Evolutionary conservation across 2,888 invertebrate genomes (phyloP).

Genomic region (Escarpia spicata): DNA sequence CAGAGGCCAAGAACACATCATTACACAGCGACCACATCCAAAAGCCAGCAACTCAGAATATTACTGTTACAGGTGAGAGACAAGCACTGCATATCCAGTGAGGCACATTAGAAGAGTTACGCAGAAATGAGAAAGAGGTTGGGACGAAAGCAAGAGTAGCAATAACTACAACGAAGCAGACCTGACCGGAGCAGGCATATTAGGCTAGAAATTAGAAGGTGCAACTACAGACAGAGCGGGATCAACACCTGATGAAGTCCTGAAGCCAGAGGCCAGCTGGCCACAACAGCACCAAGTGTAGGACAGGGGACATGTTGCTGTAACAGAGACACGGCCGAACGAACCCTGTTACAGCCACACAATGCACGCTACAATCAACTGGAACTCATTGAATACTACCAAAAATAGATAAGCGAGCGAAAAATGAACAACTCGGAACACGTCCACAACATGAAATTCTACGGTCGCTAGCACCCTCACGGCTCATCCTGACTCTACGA

Average conservation of each 20-base stretch:
- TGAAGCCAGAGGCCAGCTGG: constrained; percentile 37
- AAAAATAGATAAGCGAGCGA: too few species aligned
- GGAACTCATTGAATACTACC: too few species aligned
- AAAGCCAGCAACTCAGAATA: background rate
- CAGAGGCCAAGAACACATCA: background rate
- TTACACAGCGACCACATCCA: background rate
- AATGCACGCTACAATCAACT: background rate
- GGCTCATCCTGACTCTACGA: too few species aligned
- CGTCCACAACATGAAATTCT: too few species aligned
- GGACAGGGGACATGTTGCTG: constrained; percentile 23
- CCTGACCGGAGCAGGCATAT: background rate
- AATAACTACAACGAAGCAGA: background rate
- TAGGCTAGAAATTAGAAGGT: background rate
- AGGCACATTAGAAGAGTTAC: background rate
- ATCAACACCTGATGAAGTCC: constrained; percentile 34
- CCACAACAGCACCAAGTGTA: constrained; percentile 31
- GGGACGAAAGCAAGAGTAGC: background rate
- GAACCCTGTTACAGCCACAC: constrained; percentile 12
- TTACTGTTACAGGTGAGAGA: background rate
- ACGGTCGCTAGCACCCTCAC: too few species aligned
- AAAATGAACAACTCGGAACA: too few species aligned
- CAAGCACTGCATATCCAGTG: background rate
- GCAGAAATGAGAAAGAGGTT: background rate
- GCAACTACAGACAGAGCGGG: background rate
- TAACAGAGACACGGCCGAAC: constrained; percentile 24